Base-by-base conservation (phyloP, 1,140 invertebrate species). In the Aphidius ervi region DNA sequence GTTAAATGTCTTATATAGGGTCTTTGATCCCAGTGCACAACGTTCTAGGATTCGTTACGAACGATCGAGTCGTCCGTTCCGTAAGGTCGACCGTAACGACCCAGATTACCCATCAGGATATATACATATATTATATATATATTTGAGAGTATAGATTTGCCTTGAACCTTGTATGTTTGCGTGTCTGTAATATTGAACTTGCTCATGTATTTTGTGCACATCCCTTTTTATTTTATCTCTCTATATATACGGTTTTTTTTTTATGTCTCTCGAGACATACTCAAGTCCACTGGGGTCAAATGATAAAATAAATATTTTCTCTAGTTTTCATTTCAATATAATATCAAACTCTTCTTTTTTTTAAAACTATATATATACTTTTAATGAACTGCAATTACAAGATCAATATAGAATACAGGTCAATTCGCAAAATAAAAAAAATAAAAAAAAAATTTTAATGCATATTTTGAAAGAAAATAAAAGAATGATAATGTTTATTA, bases 31-130 rank as follows among this genome's bases (percentile, higher is more conserved):
- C 40, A 16, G 23, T 31, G 23, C 23, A 31, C 47, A 45, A 55
- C 56, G 59, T 66, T 57, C 64, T 66, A 64, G 59, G 65, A 62
- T 66, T 69, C 64, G 67, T 73, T 68, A 70, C 70, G 64, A 71
- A 66, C 64, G 66, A 66, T 65, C 66, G 63, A 58, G 48, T 53
- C 46, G 31, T 55, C 58, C 62, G 65, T 66, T 68, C 66, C 64
- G 63, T 66, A 65, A 65, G 64, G 61, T 59, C 48, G 63, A 62
- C 65, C 65, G 57, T 68, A 72, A 74, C 64, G 67, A 67, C 63
- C 68, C 54, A 67, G 64, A 72, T 72, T 62, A 50, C 23, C 23
- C 23, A 31, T 41, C 52, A 49, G 52, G 37, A 53, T 39, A 10
- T 59, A 6, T 7, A 58, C 31, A 46, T 59, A 16, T 52, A 52